phyloP scores from a whole-genome alignment of 2,113 vertebrate species.

The Otus sunia region DNA sequence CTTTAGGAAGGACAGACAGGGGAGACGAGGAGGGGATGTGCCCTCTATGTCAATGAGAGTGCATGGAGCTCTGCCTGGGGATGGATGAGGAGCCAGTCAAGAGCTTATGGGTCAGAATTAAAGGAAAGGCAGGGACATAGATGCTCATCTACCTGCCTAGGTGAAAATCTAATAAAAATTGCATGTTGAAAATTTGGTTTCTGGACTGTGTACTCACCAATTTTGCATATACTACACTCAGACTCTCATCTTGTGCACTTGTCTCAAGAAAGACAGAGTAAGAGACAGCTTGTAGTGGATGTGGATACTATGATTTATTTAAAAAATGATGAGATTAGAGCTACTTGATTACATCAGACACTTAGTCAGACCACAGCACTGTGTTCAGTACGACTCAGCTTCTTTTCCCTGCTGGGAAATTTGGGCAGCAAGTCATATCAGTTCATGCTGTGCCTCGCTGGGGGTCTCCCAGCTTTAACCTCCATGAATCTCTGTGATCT shows the following conservation, averaged over 20 bases:
- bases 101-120: no score
- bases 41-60: no score
- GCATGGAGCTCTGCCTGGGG: no score
- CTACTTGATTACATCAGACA: neutral
- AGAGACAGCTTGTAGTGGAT: neutral
- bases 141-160: no score
- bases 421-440: neutral
- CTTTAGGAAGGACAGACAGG: no score
- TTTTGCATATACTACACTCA: neutral
- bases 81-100: no score
- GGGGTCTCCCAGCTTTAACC: neutral
- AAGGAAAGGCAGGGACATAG: no score
- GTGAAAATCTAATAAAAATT: neutral
- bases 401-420: neutral
- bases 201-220: neutral
- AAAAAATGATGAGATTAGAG: neutral
- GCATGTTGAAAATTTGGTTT: neutral
- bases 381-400: neutral
- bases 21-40: no score
- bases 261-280: neutral
- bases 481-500: neutral
- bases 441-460: neutral
- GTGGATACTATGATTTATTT: neutral
- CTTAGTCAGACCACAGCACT: neutral
- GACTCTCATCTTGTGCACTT: neutral